Percentiles rank a stretch among this genome's conserved stretches.
Conservation (phyloP, 2,797 vertebrate species). For the Sebastes diploproa region DNA sequence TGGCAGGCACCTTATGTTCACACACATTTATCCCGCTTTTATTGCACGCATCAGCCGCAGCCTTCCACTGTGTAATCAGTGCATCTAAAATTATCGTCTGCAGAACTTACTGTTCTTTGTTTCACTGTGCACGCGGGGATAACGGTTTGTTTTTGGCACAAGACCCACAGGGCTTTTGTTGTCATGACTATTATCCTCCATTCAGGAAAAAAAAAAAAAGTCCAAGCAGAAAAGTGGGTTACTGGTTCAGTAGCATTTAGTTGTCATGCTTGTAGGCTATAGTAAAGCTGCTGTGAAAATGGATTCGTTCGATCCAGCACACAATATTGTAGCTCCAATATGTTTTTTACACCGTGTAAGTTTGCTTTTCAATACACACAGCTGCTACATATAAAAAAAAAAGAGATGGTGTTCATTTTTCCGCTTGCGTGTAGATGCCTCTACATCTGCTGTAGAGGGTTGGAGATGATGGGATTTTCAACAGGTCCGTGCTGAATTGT, state of each 20-base stretch:
- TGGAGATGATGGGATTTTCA: slow-evolving; percentile 42
- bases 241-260: slow-evolving; percentile 26
- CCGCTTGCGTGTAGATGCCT: slow-evolving; percentile 5
- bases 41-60: slow-evolving; percentile 8
- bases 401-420: slow-evolving; percentile 10
- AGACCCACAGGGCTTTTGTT: slow-evolving; percentile 19
- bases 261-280: slow-evolving; percentile 7
- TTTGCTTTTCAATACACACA: slow-evolving; percentile 12
- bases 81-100: slow-evolving; percentile 25
- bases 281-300: slow-evolving; percentile 54
- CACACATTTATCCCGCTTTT: slow-evolving; percentile 3
- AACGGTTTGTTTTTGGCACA: slow-evolving; percentile 25
- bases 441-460: slow-evolving; percentile 19
- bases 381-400: slow-evolving; percentile 7
- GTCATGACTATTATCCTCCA: slow-evolving; percentile 15
- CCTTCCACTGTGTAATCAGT: slow-evolving; percentile 39
- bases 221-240: slow-evolving; percentile 14
- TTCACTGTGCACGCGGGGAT: slow-evolving; percentile 8
- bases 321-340: slow-evolving; percentile 7
- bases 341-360: slow-evolving; percentile 18
- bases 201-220: slow-evolving; percentile 5
- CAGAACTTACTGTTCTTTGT: slow-evolving; percentile 25
- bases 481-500: not conserved
- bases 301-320: slow-evolving; percentile 45
- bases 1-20: not conserved